Conservation (phyloP, 2,888 invertebrate genomes). For the Phyllotreta striolata region DNA sequence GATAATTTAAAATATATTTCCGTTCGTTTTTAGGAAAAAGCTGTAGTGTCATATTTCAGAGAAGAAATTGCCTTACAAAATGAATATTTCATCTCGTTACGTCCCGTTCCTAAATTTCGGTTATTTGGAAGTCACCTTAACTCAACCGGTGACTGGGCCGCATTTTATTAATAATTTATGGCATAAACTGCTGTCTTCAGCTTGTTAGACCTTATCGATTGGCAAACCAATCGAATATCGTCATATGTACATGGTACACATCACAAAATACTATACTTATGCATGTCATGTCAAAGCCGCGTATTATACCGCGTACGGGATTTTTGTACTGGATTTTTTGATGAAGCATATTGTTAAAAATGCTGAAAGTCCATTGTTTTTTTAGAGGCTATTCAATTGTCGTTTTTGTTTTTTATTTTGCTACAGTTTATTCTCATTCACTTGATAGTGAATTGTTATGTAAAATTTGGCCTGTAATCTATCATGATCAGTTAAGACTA, state of each 20-base stretch:
- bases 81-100: conserved; percentile 27
- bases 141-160: conserved; percentile 21
- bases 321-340: too few species aligned
- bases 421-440: too few species aligned
- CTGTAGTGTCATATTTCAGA: neutral
- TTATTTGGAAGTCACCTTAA: conserved; percentile 27
- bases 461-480: too few species aligned
- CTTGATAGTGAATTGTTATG: too few species aligned
- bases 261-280: conserved; percentile 4
- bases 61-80: conserved; percentile 11
- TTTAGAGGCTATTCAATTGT: too few species aligned
- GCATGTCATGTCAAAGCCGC: neutral
- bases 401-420: too few species aligned
- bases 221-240: conserved; percentile 7
- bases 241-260: neutral
- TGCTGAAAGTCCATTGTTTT: too few species aligned
- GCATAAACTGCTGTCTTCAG: conserved; percentile 26
- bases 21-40: too few species aligned
- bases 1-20: too few species aligned
- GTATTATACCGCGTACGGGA: too few species aligned
- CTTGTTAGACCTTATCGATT: conserved; percentile 28
- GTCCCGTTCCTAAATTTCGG: conserved; percentile 20
- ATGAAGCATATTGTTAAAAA: too few species aligned
- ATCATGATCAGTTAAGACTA: too few species aligned
- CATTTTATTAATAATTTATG: conserved; percentile 30